These are phyloP conservation scores for Athalia circularis DNA, from an alignment of 2,888 invertebrate genomes.

Conservation along the genomic window DNA sequence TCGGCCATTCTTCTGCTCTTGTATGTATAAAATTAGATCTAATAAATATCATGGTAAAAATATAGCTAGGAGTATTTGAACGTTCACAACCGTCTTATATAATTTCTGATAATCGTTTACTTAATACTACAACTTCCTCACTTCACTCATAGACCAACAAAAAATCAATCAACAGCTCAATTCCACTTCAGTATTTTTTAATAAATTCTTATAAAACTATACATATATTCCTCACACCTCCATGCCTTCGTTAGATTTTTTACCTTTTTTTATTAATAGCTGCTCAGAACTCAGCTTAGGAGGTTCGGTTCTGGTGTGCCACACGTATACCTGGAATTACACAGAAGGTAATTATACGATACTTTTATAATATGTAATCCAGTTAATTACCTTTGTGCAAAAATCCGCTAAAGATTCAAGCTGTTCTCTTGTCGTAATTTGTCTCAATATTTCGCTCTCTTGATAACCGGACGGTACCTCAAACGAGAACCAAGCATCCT, in stretches of 20 bases:
- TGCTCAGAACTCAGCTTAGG: slow-evolving; percentile 85
- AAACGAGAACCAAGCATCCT: slow-evolving; percentile 87
- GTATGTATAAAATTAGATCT: too few relatives aligned
- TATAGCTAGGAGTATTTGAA: neutral
- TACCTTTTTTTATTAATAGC: slow-evolving; percentile 76
- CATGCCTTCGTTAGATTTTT: slow-evolving; percentile 77
- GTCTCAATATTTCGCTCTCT: slow-evolving; percentile 89
- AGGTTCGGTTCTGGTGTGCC: slow-evolving; percentile 98
- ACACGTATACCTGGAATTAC: slow-evolving; percentile 87
- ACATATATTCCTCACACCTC: slow-evolving; percentile 76
- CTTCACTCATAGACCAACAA: too few relatives aligned
- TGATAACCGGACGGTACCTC: slow-evolving; percentile 92
- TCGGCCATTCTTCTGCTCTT: neutral
- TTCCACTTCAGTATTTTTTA: neutral
- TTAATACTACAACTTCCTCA: too few relatives aligned
- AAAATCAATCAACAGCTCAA: too few relatives aligned
- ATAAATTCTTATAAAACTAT: neutral
- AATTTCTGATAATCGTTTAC: too few relatives aligned
- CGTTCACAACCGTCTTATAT: neutral
- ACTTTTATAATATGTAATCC: slow-evolving; percentile 55
- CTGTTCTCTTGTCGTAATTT: slow-evolving; percentile 83
- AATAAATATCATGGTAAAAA: neutral
- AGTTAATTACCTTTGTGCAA: slow-evolving; percentile 83
- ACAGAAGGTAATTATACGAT: neutral
- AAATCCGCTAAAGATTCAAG: slow-evolving; percentile 93